Evolutionary conservation across 2,113 vertebrate species (phyloP).

Genomic region (Chaetura pelagica): DNA sequence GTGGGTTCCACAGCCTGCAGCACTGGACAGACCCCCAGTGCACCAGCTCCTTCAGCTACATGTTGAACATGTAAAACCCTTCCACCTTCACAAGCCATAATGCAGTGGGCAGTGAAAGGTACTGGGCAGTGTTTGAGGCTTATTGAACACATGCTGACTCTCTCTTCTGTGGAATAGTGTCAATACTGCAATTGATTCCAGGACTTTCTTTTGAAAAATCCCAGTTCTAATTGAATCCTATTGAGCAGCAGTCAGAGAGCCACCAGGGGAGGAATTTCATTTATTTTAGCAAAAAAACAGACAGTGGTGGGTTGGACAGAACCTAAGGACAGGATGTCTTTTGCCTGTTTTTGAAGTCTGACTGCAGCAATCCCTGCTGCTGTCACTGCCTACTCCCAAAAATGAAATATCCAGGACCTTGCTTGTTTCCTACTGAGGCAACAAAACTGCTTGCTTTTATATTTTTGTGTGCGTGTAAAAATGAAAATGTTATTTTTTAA

Average conservation of each 20-base stretch:
- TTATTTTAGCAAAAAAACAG: not conserved
- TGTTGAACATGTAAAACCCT: not conserved
- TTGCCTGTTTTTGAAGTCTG: not conserved
- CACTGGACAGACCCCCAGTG: too few relatives aligned
- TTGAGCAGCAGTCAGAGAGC: slow-evolving; percentile 1
- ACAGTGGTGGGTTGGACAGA: not conserved
- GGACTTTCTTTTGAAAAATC: slow-evolving; percentile 26
- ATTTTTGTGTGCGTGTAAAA: not conserved
- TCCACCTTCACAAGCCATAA: not conserved
- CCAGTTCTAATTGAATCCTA: slow-evolving; percentile 36
- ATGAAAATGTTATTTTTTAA: not conserved
- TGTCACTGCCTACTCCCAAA: not conserved
- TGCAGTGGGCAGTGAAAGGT: not conserved
- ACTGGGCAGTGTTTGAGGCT: not conserved
- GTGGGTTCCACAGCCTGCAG: not conserved
- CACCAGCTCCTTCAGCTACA: not conserved
- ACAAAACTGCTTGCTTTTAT: not conserved
- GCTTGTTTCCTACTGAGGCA: not conserved
- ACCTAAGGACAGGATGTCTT: not conserved
- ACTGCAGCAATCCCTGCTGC: not conserved
- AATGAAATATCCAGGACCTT: not conserved
- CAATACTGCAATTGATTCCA: slow-evolving; percentile 16
- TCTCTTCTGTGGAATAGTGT: not conserved
- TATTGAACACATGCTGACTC: not conserved
- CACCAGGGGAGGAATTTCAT: not conserved